Evolutionary conservation across 2,113 vertebrate species (phyloP), one percentile per base, ranked within the genome.

Genomic region (Dicaeum eximium): DNA sequence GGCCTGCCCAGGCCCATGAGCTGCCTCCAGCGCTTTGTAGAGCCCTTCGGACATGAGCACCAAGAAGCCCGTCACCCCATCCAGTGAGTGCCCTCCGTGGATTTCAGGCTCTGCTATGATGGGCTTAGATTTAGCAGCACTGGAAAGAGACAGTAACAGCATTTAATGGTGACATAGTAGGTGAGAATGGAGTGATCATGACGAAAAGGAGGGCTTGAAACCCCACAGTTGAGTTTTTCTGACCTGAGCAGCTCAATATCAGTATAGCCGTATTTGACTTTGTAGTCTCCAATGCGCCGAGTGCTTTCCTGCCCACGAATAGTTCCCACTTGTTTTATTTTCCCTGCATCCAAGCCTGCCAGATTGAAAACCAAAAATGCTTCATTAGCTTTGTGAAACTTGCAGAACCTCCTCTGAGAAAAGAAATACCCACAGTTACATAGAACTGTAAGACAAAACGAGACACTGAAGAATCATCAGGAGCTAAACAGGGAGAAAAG

Each of bases 41-140:
- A 99, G 98, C 17, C 99, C 99, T 94, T 99, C 99, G 0, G 99
- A 99, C 99, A 99, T 99, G 54, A 99, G 98, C 92, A 99, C 96
- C 94, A 99, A 97, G 97, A 99, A 99, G 57, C 99, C 99, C 0
- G 98, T 99, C 86, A 99, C 98, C 2, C 97, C 98, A 6, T 99
- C 99, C 97, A 99, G 89, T 0, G 98, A 97, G 73, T 99, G 99
- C 40, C 98, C 98, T 13, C 98, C 98, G 0, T 99, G 99, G 92
- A 99, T 98, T 97, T 99, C 99, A 1, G 99, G 99, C 93, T 99
- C 99, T 0, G 99, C 98, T 37, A 99, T 98, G 95, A 99, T 97
- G 6, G 99, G 99, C 86, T 98, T 99, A 13, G 98, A 97, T 97
- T 99, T 99, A 87, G 99, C 99, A 30, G 98, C 85, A 16, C 99